A percentile compares a stretch with the other conserved stretches of the same genome.
These are phyloP conservation scores for Oscheius sp. DNA, from an alignment of 2,888 invertebrate species.

Conservation along the genomic window DNA sequence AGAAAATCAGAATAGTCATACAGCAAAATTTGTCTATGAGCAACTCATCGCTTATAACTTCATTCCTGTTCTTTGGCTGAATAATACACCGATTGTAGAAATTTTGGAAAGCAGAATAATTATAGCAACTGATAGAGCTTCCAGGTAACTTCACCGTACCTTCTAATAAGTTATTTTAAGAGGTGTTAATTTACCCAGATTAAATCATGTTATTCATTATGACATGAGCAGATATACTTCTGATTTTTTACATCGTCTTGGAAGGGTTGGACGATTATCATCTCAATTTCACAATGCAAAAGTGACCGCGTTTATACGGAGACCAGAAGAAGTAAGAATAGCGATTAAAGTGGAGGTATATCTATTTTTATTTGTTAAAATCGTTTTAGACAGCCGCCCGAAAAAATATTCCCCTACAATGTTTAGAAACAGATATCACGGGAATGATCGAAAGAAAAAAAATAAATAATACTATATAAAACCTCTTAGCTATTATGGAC, in stretches of 20 bases:
- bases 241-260: conserved; percentile 26
- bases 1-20: conserved; percentile 19
- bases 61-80: background rate
- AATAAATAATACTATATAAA: conserved; percentile 1
- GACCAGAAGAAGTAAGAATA: conserved; percentile 5
- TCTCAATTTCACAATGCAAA: conserved; percentile 10
- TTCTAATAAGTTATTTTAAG: conserved; percentile 8
- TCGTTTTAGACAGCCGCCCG: conserved; percentile 16
- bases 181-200: conserved; percentile 25
- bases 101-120: conserved; percentile 3
- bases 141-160: background rate
- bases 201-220: conserved; percentile 29
- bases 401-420: background rate
- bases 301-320: conserved; percentile 28
- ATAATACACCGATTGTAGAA: background rate
- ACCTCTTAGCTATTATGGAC: background rate
- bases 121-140: conserved; percentile 27
- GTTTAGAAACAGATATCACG: conserved; percentile 28
- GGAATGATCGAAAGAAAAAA: conserved; percentile 22
- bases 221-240: conserved; percentile 26
- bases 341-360: conserved; percentile 23
- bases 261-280: conserved; percentile 24
- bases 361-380: background rate
- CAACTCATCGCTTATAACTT: background rate
- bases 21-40: conserved; percentile 23